phyloP scores from a whole-genome alignment of 1,140 invertebrate species.

The Zaprionus taronus region DNA sequence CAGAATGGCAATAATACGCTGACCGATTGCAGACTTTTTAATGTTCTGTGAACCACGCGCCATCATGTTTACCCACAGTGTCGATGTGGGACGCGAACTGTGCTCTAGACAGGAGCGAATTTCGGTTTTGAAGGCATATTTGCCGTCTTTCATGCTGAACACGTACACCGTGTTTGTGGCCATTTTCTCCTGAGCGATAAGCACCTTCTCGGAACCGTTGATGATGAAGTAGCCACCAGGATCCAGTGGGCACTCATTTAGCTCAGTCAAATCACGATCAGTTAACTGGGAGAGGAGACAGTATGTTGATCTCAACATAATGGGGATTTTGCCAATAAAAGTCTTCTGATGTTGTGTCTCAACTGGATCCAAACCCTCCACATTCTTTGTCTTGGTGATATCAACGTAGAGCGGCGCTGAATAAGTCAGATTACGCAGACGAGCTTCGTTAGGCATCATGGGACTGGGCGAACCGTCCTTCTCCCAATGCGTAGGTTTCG shows the following conservation, averaged over 20 bases:
- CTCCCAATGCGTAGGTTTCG: conserved; percentile 99
- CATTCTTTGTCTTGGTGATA: conserved; percentile 97
- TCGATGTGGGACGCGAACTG: conserved; percentile 96
- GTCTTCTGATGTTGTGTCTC: conserved; percentile 98
- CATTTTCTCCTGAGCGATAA: conserved; percentile 99
- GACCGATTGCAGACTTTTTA: conserved; percentile 98
- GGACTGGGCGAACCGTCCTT: conserved; percentile 99
- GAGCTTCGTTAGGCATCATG: conserved; percentile 99
- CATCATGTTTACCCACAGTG: conserved; percentile 99
- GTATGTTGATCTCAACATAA: conserved; percentile 99
- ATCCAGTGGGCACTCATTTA: conserved; percentile 99
- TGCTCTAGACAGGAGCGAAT: conserved; percentile 98
- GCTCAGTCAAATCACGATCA: conserved; percentile 98
- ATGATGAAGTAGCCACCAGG: conserved; percentile 99
- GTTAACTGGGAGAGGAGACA: conserved; percentile 96
- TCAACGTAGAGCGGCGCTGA: conserved; percentile 99
- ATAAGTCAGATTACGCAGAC: conserved; percentile 95
- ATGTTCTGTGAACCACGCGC: conserved; percentile 97
- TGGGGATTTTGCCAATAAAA: conserved; percentile 99
- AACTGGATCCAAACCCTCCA: conserved; percentile 95
- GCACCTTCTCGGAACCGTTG: conserved; percentile 97
- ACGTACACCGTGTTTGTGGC: conserved; percentile 99
- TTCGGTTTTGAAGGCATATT: conserved; percentile 99
- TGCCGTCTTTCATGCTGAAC: conserved; percentile 99
- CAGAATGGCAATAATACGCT: conserved; percentile 98